These are phyloP conservation scores for Cardinalis cardinalis DNA, from an alignment of 2,113 vertebrate genomes.

Conservation along the genomic window DNA sequence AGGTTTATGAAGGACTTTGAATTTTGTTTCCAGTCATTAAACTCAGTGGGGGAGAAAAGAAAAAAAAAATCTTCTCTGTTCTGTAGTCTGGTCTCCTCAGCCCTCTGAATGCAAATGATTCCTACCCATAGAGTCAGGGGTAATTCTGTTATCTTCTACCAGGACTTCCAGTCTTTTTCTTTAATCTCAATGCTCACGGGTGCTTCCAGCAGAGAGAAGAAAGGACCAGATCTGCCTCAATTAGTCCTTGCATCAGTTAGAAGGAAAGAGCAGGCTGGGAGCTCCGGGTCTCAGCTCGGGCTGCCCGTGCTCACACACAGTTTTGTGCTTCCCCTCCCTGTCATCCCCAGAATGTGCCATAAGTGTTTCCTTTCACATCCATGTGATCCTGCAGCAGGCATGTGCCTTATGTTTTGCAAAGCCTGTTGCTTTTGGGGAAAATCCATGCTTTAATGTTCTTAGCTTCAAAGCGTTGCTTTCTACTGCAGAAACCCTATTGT, in stretches of 20 bases:
- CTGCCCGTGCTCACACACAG: background rate
- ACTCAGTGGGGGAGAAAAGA: background rate
- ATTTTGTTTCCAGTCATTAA: slow-evolving; percentile 11
- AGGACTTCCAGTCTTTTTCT: background rate
- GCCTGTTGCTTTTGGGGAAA: slow-evolving; percentile 43
- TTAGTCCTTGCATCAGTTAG: background rate
- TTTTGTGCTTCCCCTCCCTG: background rate
- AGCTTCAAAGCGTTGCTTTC: slow-evolving; percentile 46
- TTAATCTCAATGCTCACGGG: background rate
- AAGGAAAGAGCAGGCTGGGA: background rate
- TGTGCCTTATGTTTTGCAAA: slow-evolving; percentile 24
- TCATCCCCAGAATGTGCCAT: background rate
- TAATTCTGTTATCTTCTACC: background rate
- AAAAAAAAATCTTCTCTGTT: background rate
- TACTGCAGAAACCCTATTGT: slow-evolving; percentile 33
- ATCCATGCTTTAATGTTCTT: slow-evolving; percentile 31
- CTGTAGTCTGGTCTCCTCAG: background rate
- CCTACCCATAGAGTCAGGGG: background rate
- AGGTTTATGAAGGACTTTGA: background rate
- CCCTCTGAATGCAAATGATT: background rate
- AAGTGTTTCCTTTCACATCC: background rate
- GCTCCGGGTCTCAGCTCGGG: background rate
- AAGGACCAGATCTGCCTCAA: background rate
- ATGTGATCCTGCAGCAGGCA: background rate
- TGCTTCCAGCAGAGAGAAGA: slow-evolving; percentile 2